These are phyloP conservation scores for Eupristina koningsbergeri DNA, from an alignment of 1,140 invertebrate genomes.

Conservation along the genomic window DNA sequence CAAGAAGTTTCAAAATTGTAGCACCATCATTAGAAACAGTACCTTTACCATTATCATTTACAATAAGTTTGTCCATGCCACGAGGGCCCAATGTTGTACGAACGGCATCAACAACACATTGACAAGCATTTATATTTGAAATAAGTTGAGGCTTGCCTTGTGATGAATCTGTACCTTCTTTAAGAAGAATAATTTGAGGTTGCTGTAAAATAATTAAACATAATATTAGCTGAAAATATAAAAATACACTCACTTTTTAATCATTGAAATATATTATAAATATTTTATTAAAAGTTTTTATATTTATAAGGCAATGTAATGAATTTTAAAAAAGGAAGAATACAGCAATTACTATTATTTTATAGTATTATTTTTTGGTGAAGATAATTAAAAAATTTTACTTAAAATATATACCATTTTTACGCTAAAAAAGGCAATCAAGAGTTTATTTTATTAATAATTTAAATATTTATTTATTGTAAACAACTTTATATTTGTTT, in stretches of 20 bases:
- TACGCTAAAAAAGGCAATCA: neutral
- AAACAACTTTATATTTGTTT: neutral
- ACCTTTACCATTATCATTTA: conserved; percentile 89
- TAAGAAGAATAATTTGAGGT: conserved; percentile 97
- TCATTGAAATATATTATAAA: too few species aligned
- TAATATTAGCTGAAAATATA: too few species aligned
- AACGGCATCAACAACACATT: conserved; percentile 94
- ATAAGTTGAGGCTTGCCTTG: conserved; percentile 97
- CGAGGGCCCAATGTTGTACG: conserved; percentile 97
- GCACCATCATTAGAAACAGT: conserved; percentile 99
- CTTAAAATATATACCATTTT: neutral
- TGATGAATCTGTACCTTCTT: conserved; percentile 97
- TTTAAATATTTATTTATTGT: neutral
- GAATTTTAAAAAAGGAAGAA: too few species aligned
- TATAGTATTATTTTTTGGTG: conserved; percentile 1
- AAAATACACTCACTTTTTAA: neutral
- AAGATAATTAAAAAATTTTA: too few species aligned
- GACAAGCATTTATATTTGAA: conserved; percentile 99
- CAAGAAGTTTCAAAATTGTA: conserved; percentile 97
- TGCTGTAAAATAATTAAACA: conserved; percentile 78
- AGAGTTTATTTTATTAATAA: neutral
- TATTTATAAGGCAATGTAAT: too few species aligned
- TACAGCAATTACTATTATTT: neutral
- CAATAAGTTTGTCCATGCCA: conserved; percentile 99
- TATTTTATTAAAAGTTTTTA: too few species aligned